Evolutionary conservation across 2,888 invertebrate genomes (phyloP), one percentile per base, ranked within the genome.

Genomic region (Andrena marginata): DNA sequence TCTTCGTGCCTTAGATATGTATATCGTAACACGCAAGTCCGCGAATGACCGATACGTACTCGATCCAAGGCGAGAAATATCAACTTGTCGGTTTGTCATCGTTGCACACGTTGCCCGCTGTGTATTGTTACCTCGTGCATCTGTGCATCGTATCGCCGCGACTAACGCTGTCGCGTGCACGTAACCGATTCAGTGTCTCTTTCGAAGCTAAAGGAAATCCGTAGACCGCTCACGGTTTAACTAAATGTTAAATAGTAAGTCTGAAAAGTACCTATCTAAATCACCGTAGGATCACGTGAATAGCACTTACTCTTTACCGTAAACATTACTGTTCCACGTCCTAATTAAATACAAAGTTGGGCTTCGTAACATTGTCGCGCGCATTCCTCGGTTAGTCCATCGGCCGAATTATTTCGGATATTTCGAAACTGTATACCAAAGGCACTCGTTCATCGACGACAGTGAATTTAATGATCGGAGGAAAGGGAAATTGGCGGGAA

Each of bases 21-120:
- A 65, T 74, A 42, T 84, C 49, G 59, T 26, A 78, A 26, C 78
- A 86, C 84, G 76, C 84, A 86, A 86, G 84, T 67, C 78, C 84
- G 56, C 51, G 56, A 59, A 63, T 73, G 64, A 77, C 80, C 49
- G 63, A 56, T 74, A 75, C 54, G 56, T 74, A 59, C 7, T 74
- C 56, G 51, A 73, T 68, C 16, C 35, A 8, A 59, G 31, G 42
- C 54, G 63, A 84, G 82, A 86, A 79, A 86, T 69, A 79, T 80
- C 48, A 86, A 72, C 81, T 77, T 73, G 63, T 13, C 42, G 64
- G 62, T 64, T 76, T 76, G 49, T 65, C 78, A 82, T 77, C 73
- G 79, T 79, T 49, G 29, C 65, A 64, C 71, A 49, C 69, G 59
- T 59, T 73, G 54, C 67, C 80, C 63, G 26, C n/a, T 69, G 81